phyloP scores from a whole-genome alignment of 1,140 invertebrate species.

The Halictus rubicundus region DNA sequence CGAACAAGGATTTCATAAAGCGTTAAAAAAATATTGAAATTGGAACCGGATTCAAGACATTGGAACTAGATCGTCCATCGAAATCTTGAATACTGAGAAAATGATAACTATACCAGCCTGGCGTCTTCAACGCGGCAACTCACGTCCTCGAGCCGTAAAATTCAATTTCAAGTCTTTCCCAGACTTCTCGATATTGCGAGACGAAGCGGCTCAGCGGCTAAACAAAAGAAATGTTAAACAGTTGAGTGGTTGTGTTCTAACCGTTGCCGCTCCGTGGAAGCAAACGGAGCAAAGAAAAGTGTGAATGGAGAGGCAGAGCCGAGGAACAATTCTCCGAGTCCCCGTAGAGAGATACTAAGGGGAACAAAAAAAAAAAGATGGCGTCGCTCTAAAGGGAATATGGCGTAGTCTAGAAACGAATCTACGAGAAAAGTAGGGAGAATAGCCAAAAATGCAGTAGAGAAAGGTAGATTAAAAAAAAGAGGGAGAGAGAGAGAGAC shows the following conservation, averaged over 20 bases:
- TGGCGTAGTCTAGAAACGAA: neutral
- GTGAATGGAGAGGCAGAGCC: neutral
- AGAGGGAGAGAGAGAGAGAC: neutral
- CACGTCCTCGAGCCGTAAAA: too few species aligned
- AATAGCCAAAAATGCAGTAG: conserved; percentile 14
- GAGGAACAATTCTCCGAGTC: neutral
- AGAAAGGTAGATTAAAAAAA: neutral
- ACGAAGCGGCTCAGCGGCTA: too few species aligned
- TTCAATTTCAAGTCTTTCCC: too few species aligned
- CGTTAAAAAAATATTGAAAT: too few species aligned
- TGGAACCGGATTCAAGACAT: too few species aligned
- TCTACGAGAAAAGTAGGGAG: neutral
- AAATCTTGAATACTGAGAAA: too few species aligned
- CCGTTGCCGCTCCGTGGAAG: neutral
- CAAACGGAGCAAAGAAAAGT: neutral
- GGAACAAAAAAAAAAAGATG: neutral
- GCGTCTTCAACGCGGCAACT: too few species aligned
- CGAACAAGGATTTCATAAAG: too few species aligned
- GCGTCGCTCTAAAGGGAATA: neutral
- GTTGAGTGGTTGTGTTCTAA: neutral
- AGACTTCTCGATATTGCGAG: too few species aligned
- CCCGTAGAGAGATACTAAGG: neutral
- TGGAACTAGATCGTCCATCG: too few species aligned
- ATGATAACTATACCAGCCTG: too few species aligned
- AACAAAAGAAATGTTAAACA: too few species aligned